Base-by-base conservation (phyloP, 2,888 invertebrate species). In the Teleiodes luculella region DNA sequence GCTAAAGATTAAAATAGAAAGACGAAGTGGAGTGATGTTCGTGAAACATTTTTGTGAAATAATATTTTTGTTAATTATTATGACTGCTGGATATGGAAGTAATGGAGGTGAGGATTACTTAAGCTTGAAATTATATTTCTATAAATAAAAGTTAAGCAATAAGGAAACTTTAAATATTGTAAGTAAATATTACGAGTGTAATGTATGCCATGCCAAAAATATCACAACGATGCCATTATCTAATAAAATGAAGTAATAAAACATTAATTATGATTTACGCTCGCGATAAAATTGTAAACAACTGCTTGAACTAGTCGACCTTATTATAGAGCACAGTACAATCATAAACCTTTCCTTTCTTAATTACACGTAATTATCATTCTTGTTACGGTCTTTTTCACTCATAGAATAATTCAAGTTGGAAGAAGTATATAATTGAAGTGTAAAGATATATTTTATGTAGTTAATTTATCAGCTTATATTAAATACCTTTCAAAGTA, bases 101-200 rank as follows among this genome's bases (percentile, higher is more conserved):
- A 86, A 86, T 75, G 83, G 83, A 69, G 84, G 87, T 86, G 60
- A 16, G 14, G 16, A 46, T 8, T 4, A n/a, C n/a, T n/a, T n/a
- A n/a, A n/a, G n/a, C n/a, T n/a, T n/a, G n/a, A n/a, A n/a, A n/a
- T n/a, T n/a, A n/a, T n/a, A n/a, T n/a, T n/a, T n/a, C n/a, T n/a
- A n/a, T n/a, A n/a, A n/a, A n/a, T n/a, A n/a, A n/a, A n/a, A n/a
- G n/a, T n/a, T n/a, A n/a, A n/a, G n/a, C n/a, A n/a, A n/a, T n/a
- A n/a, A n/a, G n/a, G n/a, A n/a, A 6, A 37, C 3, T 2, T 14
- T 37, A 11, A 14, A 33, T 33, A 33, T 33, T 33, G 10, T 11
- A 33, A 3, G 10, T 6, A 33, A 6, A 33, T 24, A 6, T 24
- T 24, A 24, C 3, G 6, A 24, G 24, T 4, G n/a, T n/a, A n/a